These are phyloP conservation scores for Diphyllodes magnificus DNA, from an alignment of 2,113 vertebrate genomes.

Conservation along the genomic window DNA sequence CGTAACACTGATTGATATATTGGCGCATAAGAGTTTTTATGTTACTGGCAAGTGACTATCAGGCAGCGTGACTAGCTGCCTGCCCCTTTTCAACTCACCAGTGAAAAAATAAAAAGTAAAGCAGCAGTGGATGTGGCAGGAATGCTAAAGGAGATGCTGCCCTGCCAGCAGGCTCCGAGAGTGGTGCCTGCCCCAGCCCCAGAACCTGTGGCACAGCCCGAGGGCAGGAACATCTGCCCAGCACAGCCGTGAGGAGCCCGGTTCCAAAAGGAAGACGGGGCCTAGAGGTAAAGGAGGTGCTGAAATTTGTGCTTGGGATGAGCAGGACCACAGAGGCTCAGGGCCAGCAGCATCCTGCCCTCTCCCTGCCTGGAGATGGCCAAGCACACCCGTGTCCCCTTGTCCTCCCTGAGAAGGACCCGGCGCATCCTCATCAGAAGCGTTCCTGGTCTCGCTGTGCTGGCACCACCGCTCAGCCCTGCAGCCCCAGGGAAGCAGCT, in stretches of 20 bases:
- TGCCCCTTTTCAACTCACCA: background rate
- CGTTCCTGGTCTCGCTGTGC: fast-evolving
- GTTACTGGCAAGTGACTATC: conserved; percentile 48
- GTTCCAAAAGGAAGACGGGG: background rate
- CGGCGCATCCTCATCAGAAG: background rate
- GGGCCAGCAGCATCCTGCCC: background rate
- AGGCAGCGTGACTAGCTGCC: background rate
- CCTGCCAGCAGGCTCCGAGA: background rate
- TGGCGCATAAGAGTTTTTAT: background rate
- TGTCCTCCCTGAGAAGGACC: background rate
- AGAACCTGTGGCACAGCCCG: fast-evolving
- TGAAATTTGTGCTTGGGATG: background rate
- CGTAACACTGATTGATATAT: conserved; percentile 30
- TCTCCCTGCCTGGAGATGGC: background rate
- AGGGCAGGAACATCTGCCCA: background rate
- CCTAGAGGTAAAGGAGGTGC: background rate
- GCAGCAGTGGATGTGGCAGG: background rate
- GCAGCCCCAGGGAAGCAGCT: background rate
- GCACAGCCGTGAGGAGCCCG: fast-evolving
- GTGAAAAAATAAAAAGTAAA: background rate
- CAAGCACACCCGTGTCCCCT: fast-evolving
- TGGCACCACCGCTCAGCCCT: background rate
- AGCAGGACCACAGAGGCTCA: background rate
- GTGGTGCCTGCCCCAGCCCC: background rate
- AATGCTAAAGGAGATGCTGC: background rate